Evolutionary conservation across 1,140 invertebrate species (phyloP), one percentile per base, ranked within the genome.

Genomic region (Neodiprion fabricii): DNA sequence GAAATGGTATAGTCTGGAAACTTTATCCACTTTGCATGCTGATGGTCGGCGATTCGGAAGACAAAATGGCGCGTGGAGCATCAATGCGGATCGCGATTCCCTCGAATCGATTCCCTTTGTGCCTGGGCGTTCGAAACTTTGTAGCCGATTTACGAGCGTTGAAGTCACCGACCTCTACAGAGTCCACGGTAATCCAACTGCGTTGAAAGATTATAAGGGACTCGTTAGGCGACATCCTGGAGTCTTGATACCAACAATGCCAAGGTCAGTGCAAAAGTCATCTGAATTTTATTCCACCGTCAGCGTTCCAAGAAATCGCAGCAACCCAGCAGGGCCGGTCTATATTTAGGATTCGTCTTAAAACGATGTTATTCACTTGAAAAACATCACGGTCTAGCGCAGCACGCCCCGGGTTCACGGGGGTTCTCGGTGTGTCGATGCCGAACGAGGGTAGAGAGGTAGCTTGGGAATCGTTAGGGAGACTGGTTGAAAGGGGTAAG

Each of bases 11-110:
- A 79, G 79, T 83, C 79, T 79, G 79, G 78, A 84, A 84, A 83
- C 79, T 83, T 83, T 83, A 83, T 83, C 82, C 81, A 84, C 82
- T 84, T 84, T 84, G 78, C 82, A 84, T 82, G 82, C 82, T 83
- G 81, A 84, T 83, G 81, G 82, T 83, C 80, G 78, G 80, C 81
- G 82, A 83, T 83, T 83, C 79, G 79, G 77, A 78, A 81, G 80
- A 83, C 82, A 83, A 84, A 84, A 84, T 83, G 81, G 81, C 75
- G 77, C 71, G 72, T 69, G 48, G 67, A 67, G 73, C 75, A 72
- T 72, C 73, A 65, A 70, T 72, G 75, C 67, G 77, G 79, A 82
- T 81, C 82, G 76, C 79, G 81, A 83, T 82, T 82, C 76, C 81
- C 72, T 71, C 71, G 78, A 82, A 79, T 82, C 79, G 80, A 82